Evolutionary conservation across 2,888 invertebrate species (phyloP).

Genomic region (Leuctra nigra): DNA sequence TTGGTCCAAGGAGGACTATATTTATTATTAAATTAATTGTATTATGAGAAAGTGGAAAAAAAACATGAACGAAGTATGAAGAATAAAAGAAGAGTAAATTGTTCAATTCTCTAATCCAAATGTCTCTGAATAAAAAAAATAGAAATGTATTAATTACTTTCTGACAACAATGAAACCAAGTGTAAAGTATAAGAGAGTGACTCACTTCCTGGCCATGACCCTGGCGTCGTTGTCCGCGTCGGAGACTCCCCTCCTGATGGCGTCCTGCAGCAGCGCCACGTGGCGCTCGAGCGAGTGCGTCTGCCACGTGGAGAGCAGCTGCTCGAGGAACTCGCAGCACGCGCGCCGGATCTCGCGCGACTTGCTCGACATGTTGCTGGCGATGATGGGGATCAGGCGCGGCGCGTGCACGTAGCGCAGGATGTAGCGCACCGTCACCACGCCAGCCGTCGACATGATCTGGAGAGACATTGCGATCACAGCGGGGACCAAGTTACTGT

Average conservation of each 20-base stretch:
- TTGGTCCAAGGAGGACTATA: too few species aligned
- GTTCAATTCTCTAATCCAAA: too few species aligned
- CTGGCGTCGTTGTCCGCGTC: slow-evolving; percentile 93
- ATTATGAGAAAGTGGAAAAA: too few species aligned
- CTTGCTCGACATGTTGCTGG: slow-evolving; percentile 72
- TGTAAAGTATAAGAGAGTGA: slow-evolving; percentile 26
- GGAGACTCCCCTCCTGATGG: slow-evolving; percentile 76
- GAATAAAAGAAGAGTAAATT: too few species aligned
- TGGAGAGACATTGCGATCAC: slow-evolving; percentile 36
- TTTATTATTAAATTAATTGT: too few species aligned
- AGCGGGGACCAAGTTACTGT: too few species aligned
- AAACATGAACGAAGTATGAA: too few species aligned
- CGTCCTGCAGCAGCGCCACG: slow-evolving; percentile 67
- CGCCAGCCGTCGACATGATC: slow-evolving; percentile 85
- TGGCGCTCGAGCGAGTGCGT: slow-evolving; percentile 75
- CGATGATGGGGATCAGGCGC: slow-evolving; percentile 72
- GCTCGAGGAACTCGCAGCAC: slow-evolving; percentile 74
- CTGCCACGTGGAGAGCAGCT: slow-evolving; percentile 84
- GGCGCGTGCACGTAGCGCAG: slow-evolving; percentile 76
- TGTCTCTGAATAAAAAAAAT: too few species aligned
- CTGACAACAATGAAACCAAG: too few species aligned
- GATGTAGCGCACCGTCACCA: slow-evolving; percentile 80
- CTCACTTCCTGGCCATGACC: slow-evolving; percentile 70
- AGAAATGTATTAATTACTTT: too few species aligned
- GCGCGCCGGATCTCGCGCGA: slow-evolving; percentile 83